phyloP scores from a whole-genome alignment of 2,113 vertebrate genomes.

The Apodemus speciosus region DNA sequence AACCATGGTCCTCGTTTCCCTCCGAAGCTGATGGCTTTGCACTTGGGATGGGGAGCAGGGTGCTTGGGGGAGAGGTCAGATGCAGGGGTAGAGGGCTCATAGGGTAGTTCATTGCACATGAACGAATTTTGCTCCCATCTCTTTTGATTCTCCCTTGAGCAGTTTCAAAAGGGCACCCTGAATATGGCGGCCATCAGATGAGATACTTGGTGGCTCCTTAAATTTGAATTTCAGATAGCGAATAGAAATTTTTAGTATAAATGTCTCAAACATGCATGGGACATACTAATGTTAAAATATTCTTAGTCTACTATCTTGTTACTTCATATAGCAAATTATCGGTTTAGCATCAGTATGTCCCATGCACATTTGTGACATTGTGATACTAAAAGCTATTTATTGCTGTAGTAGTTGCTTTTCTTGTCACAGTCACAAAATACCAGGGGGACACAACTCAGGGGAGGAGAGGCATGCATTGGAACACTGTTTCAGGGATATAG shows the following conservation, averaged over 20 bases:
- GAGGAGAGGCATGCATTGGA: neutral
- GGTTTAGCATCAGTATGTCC: neutral
- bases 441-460: too few relatives aligned
- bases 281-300: neutral
- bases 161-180: neutral
- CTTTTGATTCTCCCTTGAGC: neutral
- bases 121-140: neutral
- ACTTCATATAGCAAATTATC: neutral
- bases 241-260: conserved; percentile 20
- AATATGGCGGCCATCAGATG: neutral
- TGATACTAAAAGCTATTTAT: neutral
- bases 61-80: neutral
- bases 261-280: neutral
- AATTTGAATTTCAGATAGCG: conserved; percentile 49
- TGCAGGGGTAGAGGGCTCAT: neutral
- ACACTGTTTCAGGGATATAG: neutral
- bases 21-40: neutral
- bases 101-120: too few relatives aligned
- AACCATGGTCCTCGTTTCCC: neutral
- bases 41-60: too few relatives aligned
- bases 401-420: neutral
- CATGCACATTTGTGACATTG: neutral
- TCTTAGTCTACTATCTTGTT: neutral
- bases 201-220: neutral
- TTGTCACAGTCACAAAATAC: neutral